phyloP scores from a whole-genome alignment of 92 coral and sea anemone genomes.

The Scolanthus callimorphus region DNA sequence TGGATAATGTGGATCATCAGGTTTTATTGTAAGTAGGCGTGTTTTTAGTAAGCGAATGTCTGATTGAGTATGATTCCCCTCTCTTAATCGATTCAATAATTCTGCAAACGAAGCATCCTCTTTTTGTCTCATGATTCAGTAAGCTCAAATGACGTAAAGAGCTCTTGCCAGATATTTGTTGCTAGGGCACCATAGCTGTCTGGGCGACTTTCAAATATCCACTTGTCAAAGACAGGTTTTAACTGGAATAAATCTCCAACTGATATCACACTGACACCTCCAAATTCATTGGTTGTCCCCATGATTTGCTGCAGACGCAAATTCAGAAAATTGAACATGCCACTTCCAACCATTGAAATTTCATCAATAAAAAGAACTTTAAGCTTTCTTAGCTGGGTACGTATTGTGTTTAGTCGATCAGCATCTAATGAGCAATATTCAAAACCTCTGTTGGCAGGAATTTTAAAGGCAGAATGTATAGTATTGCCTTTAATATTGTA shows the following conservation, averaged over 20 bases:
- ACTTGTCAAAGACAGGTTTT: conserved; percentile 51
- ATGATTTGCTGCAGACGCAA: too few relatives aligned
- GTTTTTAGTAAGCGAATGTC: too few relatives aligned
- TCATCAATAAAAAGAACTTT: conserved; percentile 46
- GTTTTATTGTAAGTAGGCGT: too few relatives aligned
- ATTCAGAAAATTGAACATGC: conserved; percentile 45
- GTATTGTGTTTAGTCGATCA: conserved; percentile 49
- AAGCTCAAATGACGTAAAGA: conserved; percentile 30
- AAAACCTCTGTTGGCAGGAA: conserved; percentile 54
- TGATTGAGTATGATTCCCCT: too few relatives aligned
- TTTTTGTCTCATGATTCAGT: too few relatives aligned
- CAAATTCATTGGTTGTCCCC: conserved; percentile 41
- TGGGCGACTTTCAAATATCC: too few relatives aligned
- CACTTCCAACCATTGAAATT: conserved; percentile 48
- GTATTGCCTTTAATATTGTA: conserved; percentile 37
- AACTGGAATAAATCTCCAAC: conserved; percentile 60
- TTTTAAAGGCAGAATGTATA: conserved; percentile 35
- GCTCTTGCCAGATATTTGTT: too few relatives aligned
- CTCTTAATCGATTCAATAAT: too few relatives aligned
- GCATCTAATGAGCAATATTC: conserved; percentile 38
- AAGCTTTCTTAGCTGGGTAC: conserved; percentile 30
- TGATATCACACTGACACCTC: conserved; percentile 21
- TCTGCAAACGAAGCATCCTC: too few relatives aligned
- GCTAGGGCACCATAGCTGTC: conserved; percentile 28
- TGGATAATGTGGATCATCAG: too few relatives aligned